Base-by-base conservation (phyloP, 30 jellyfish, hydroid and myxozoan genomes). In the Chrysaora quinquecirrha region DNA sequence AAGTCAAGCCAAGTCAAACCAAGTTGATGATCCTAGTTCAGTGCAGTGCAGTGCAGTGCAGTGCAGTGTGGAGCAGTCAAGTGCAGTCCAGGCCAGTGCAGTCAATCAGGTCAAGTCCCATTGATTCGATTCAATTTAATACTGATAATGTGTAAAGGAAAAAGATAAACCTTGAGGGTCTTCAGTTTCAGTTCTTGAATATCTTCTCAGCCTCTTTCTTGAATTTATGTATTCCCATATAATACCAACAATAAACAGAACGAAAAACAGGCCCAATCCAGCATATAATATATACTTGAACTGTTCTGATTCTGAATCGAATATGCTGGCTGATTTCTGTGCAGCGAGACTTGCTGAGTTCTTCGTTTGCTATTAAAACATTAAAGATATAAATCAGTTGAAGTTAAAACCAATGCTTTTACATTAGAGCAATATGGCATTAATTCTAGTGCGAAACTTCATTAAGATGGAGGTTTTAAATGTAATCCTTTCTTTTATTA, bases 271-370 rank as follows among this genome's bases (percentile, higher is more conserved):
- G 28, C 96, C 86, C 30, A 78, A 82, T 35, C 98, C 98, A 29
- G 76, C 83, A 31, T 73, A 48, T 11, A 93, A 58, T 3, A 83
- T 82, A 70, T 83, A 74, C 56, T 67, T 64, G 84, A 93, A 93
- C 46, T 87, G 84, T 16, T 73, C 82, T 0, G 98, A 93, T 0
- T 77, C 83, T 0, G 96, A 73, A 68, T 93, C 97, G 62, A 93
- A 93, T 0, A 93, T 80, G 54, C 82, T 76, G 73, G 96, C 83
- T 2, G 97, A 86, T 54, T 85, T 83, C 64, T 85, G 64, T 49
- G 87, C 78, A 12, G 98, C 90, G 33, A 48, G 60, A 27, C 73
- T 73, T 48, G 63, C 75, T 30, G 84, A 73, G 14, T 80, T 83
- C 21, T 68, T 85, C 43, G 94, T 89, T 52, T 52, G 68, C 68